Base-by-base conservation (phyloP, 2,113 vertebrate genomes). In the Microtus oregoni region DNA sequence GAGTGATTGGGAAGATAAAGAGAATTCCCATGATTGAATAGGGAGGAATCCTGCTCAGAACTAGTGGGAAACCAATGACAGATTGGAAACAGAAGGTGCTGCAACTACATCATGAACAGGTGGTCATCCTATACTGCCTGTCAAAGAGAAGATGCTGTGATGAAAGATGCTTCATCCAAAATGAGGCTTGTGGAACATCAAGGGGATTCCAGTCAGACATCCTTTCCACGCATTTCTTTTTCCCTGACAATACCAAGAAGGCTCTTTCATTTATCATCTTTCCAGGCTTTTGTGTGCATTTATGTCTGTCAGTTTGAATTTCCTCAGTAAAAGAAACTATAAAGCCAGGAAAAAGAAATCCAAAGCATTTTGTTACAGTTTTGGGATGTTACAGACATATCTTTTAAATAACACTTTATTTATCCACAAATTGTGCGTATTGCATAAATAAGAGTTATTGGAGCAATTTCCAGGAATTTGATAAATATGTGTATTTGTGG, bases 1-100 rank as follows among this genome's bases (percentile, higher is more conserved):
- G 75, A 24, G 7, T 81, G 61, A 90, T 90, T 73, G 58, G 79
- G 89, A 97, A 92, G 85, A 97, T 90, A 79, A 97, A 97, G 92
- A 93, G 32, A 85, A 93, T 97, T 95, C 44, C 86, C 72, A 38
- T 77, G 63, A 73, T 30, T 11, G 73, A 91, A 72, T 44, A 92
- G 32, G 67, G 22, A 17, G 44, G 44, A 9, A 67, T 67, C 52
- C 55, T 68, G 55, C 58, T 89, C 20, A 95, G 77, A 95, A 89
- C 35, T 47, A 30, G 77, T 67, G 28, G 55, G 3, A 65, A 35
- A 70, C 87, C 32, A 85, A 93, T n/a, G 81, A 81, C 55, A 94
- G 24, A 96, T 61, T 89, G 68, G 70, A 93, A 93, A 92, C 85
- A 96, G 85, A 95, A 93, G 14, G 50, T 85, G 2, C 50, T 90